Evolutionary conservation across 2,888 invertebrate species (phyloP).

Genomic region (Fragum fragum): DNA sequence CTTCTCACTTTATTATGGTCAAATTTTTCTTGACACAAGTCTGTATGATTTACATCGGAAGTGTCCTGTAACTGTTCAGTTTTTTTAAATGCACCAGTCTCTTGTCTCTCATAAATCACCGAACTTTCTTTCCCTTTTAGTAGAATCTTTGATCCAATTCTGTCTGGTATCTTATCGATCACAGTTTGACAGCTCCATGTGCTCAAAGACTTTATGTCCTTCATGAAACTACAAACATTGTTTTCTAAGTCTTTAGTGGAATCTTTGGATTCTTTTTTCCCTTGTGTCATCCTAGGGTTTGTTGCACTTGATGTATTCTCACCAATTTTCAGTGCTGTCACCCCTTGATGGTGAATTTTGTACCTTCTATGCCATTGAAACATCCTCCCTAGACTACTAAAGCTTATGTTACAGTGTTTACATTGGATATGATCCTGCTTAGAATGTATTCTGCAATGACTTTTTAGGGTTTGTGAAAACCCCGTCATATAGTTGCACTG

Average conservation of each 20-base stretch:
- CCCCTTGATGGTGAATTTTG: background rate
- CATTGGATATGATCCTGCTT: background rate
- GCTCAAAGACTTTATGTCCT: background rate
- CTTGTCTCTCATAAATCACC: background rate
- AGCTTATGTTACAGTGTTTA: background rate
- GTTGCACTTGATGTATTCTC: too few relatives aligned
- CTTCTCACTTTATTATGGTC: too few relatives aligned
- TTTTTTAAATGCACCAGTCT: background rate
- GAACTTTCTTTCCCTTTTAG: background rate
- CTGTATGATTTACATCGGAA: background rate
- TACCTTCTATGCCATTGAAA: background rate
- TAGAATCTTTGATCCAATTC: background rate
- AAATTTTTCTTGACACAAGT: background rate
- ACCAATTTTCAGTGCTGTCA: too few relatives aligned
- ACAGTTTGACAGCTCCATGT: background rate
- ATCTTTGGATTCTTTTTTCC: too few relatives aligned
- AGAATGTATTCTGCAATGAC: background rate
- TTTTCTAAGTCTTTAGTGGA: background rate
- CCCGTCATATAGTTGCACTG: background rate
- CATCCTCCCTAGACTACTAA: background rate
- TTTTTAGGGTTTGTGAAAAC: background rate
- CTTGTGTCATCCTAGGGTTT: too few relatives aligned
- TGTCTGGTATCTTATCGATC: background rate
- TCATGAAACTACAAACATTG: conserved; percentile 4
- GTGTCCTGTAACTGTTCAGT: background rate